A percentile compares a stretch with the other conserved stretches of the same genome.
Evolutionary conservation across 2,888 invertebrate genomes (phyloP).

Genomic region (Cylindroiulus punctatus): DNA sequence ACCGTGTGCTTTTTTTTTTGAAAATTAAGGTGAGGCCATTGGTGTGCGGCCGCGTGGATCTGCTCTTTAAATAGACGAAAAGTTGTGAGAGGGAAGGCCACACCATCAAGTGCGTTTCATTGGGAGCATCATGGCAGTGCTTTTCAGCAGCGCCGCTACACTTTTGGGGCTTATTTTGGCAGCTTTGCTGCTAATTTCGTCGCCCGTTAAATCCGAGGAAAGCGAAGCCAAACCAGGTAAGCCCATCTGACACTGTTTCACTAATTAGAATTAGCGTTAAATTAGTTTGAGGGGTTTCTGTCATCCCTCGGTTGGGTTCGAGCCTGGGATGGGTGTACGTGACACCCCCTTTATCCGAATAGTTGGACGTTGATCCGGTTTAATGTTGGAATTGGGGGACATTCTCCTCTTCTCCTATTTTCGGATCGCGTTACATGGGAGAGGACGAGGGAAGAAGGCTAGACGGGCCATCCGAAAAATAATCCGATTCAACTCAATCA

Average conservation of each 20-base stretch:
- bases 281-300: background rate
- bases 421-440: background rate
- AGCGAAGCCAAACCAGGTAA: slow-evolving; percentile 13
- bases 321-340: background rate
- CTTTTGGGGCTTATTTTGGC: slow-evolving; percentile 10
- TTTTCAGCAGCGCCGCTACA: background rate
- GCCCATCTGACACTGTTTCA: background rate
- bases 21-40: slow-evolving; percentile 28
- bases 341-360: slow-evolving; percentile 15
- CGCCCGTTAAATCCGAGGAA: background rate
- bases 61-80: slow-evolving; percentile 3
- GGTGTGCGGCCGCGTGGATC: slow-evolving; percentile 34
- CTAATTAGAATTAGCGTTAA: background rate
- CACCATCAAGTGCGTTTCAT: background rate
- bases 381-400: background rate
- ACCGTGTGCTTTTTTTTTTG: background rate
- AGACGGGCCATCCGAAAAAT: background rate
- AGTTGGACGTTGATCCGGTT: slow-evolving; percentile 1
- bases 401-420: background rate
- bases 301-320: background rate
- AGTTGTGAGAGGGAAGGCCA: background rate
- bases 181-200: background rate
- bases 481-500: slow-evolving; percentile 4
- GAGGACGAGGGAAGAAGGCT: background rate
- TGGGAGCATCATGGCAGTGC: slow-evolving; percentile 8